Conservation (phyloP, 1,140 invertebrate genomes). For the Amphibalanus amphitrite region DNA sequence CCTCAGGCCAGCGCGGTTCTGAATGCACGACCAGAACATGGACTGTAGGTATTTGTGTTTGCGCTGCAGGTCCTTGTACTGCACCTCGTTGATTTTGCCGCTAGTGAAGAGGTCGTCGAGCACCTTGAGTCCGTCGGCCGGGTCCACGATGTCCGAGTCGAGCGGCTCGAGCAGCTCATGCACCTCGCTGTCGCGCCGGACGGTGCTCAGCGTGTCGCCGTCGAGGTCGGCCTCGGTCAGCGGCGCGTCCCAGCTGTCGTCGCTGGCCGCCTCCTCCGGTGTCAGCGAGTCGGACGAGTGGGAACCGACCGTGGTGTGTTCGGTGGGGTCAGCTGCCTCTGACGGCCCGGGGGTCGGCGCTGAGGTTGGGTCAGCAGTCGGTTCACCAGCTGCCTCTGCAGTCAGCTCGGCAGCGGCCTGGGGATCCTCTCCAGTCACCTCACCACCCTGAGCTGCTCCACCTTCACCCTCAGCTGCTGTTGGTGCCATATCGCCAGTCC, state of each 20-base stretch:
- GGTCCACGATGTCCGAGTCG: background rate
- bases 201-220: background rate
- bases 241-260: too few relatives aligned
- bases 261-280: too few relatives aligned
- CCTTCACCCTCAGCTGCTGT: too few relatives aligned
- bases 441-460: too few relatives aligned
- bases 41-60: background rate
- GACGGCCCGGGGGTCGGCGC: too few relatives aligned
- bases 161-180: background rate
- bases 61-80: background rate
- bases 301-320: background rate
- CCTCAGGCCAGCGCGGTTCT: background rate
- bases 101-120: background rate
- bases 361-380: too few relatives aligned
- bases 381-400: too few relatives aligned
- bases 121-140: background rate
- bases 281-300: background rate
- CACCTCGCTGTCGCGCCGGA: background rate
- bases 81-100: background rate
- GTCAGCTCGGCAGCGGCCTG: too few relatives aligned
- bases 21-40: background rate
- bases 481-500: too few relatives aligned
- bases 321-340: too few relatives aligned
- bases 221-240: background rate
- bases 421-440: too few relatives aligned